Evolutionary conservation across 2,888 invertebrate species (phyloP), one percentile per base, ranked within the genome.

Genomic region (Neoaliturus tenellus): DNA sequence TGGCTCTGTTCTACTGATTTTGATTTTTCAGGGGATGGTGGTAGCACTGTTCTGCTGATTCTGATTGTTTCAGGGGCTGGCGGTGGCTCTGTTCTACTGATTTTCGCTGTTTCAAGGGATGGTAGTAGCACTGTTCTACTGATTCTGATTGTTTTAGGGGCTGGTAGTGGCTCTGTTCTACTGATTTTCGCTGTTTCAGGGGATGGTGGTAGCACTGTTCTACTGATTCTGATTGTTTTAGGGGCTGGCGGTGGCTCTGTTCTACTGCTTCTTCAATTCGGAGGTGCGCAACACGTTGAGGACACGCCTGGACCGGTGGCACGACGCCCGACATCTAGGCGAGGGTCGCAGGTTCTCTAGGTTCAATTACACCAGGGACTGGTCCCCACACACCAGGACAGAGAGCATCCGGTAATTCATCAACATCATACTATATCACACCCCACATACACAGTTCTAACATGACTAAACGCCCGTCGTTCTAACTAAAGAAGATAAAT

Each of bases 241-340:
- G 98, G 98, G 98, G 85, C 95, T 98, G 89, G 95, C 95, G 78
- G 97, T 98, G 85, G 96, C 98, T 3, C 91, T 98, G 85, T 96
- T 98, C 91, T 98, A 97, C 92, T 98, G 98, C 91, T 98, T 98
- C 91, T 93, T 98, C 88, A 98, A 98, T 91, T 96, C 96, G 5
- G 98, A 98, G 91, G 98, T 98, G 5, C 95, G 96, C 71, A 96
- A 96, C 90, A 95, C 97, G 0, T 92, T 98, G 87, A 93, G 95
- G 41, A 96, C 97, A 90, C 96, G 96, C 89, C 94, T 96, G 88
- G 94, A 94, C 86, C 93, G 96, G 85, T 97, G 97, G 96, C 94
- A 94, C 89, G 93, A 94, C 0, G 93, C 93, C 0, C 91, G 95
- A 58, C 92, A 92, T 39, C 92, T 95, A 58, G 94, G 94, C 0